These are phyloP conservation scores for Hylaeus volcanicus DNA, from an alignment of 1,140 invertebrate genomes.

Conservation along the genomic window DNA sequence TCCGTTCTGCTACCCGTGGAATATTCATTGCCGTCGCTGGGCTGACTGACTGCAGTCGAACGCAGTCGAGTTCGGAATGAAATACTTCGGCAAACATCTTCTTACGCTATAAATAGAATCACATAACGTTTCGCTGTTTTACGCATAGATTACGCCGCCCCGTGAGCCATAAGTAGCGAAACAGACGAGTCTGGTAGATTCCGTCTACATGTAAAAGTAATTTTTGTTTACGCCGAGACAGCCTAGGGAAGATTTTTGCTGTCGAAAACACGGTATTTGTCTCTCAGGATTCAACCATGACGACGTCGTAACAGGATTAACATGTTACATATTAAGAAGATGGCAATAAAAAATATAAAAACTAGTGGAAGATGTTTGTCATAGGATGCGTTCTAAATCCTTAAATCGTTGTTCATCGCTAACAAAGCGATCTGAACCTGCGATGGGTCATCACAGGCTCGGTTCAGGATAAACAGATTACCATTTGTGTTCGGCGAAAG, in stretches of 20 bases:
- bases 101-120: conserved; percentile 22
- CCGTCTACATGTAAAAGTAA: background rate
- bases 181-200: background rate
- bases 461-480: too few species aligned
- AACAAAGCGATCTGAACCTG: too few species aligned
- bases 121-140: background rate
- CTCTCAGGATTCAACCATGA: background rate
- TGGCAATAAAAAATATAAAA: background rate
- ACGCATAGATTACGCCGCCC: background rate
- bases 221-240: background rate
- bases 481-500: too few species aligned
- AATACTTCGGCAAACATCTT: conserved; percentile 5
- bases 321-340: background rate
- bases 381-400: too few species aligned
- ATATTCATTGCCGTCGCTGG: background rate
- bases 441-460: too few species aligned
- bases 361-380: too few species aligned
- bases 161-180: background rate
- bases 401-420: too few species aligned
- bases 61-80: background rate
- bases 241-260: background rate
- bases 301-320: conserved; percentile 4
- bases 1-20: background rate
- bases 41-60: background rate
- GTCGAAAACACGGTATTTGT: background rate